Percentiles rank a stretch among this genome's conserved stretches.
Conservation (phyloP, 2,113 vertebrate genomes). For the Dendrocopos noguchii region DNA sequence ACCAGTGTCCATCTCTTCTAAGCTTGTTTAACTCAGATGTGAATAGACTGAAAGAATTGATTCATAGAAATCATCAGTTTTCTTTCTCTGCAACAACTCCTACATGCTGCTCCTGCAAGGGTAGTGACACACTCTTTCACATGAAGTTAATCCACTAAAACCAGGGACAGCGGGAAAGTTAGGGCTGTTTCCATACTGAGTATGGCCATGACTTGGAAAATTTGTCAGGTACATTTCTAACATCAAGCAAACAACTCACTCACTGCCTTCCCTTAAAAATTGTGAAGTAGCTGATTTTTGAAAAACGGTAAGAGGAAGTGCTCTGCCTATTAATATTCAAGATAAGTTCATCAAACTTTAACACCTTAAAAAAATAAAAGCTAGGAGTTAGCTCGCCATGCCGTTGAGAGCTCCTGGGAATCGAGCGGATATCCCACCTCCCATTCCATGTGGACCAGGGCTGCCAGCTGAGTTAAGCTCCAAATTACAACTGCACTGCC, state of each 20-base stretch:
- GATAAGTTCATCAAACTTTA: neutral
- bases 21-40: neutral
- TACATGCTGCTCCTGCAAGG: accelerated
- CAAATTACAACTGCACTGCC: accelerated
- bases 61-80: neutral
- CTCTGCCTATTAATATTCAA: neutral
- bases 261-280: neutral
- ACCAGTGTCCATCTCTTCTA: neutral
- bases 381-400: neutral
- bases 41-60: neutral
- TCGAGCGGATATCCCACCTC: neutral
- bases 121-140: neutral
- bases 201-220: neutral
- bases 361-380: neutral
- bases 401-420: neutral
- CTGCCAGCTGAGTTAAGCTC: neutral
- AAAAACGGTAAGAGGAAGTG: neutral
- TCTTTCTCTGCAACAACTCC: neutral
- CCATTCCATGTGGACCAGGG: neutral
- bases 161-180: neutral
- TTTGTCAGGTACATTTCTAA: neutral
- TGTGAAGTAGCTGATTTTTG: neutral
- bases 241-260: neutral
- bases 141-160: neutral
- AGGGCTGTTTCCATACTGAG: neutral